Base-by-base conservation (phyloP, 1,140 invertebrate genomes). In the Temnothorax curvispinosus region DNA sequence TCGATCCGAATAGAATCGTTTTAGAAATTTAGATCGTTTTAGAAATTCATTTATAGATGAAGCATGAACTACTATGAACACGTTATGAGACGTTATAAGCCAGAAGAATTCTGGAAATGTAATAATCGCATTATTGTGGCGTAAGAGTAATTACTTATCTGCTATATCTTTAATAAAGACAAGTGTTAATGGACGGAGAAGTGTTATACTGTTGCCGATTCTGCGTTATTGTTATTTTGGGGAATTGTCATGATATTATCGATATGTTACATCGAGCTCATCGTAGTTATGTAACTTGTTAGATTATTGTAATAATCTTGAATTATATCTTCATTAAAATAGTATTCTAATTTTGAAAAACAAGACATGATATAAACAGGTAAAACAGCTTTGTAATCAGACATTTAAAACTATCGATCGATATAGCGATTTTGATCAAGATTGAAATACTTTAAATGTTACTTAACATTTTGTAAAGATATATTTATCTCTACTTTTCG, bases 161-260 rank as follows among this genome's bases (percentile, higher is more conserved):
- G 75, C 41, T 58, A 52, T 54, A 67, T 54, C 60, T 67, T 67
- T 80, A 67, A 80, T 67, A 32, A 67, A 67, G 35, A 32, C 47
- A 77, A 38, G 5, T 38, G 8, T 67, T 52, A 21, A 67, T 2
- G 7, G 2, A 77, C 11, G 5, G 27, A 27, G 1, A 27, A 27
- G 27, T 27, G 27, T 64, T 41, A 75, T 38, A 13, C 5, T 80
- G 65, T 67, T 21, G 3, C 32, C 11, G 4, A 21, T 80, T 60
- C n/a, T 32, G 11, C 8, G 54, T 80, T 41, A 65, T 47, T 6
- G 0, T 80, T n/a, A 47, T 38, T 65, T 38, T 65, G 18, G 13
- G 5, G 3, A 2, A 52, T 35, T 5, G 1, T 65, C 15, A 38
- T 3, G 54, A 0, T 35, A 65, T 35, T 27, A 27, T 27, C 15